These are phyloP conservation scores for Cataglyphis cursor DNA, from an alignment of 2,888 invertebrate species.

Conservation along the genomic window DNA sequence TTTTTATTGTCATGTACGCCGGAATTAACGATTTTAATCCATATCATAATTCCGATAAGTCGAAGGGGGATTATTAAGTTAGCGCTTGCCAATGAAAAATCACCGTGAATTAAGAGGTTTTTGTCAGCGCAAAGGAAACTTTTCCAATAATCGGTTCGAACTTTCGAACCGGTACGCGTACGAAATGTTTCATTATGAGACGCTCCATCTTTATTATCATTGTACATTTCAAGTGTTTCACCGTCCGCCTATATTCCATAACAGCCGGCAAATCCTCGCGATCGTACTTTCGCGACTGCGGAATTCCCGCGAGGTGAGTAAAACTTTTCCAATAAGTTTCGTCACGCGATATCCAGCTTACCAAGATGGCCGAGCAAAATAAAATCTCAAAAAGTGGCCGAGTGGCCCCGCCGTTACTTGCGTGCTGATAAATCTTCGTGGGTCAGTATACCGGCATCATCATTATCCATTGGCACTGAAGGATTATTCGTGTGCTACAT, in stretches of 20 bases:
- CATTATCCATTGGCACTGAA: conserved; percentile 32
- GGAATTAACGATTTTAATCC: conserved; percentile 18
- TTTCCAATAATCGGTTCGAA: conserved; percentile 47
- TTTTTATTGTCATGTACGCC: neutral
- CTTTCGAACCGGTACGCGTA: conserved; percentile 41
- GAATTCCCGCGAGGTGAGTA: neutral
- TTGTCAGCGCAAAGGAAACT: conserved; percentile 32
- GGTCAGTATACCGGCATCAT: conserved; percentile 32
- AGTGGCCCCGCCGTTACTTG: conserved; percentile 7
- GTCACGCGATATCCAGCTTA: conserved; percentile 70
- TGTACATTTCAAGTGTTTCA: conserved; percentile 46
- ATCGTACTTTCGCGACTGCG: conserved; percentile 35
- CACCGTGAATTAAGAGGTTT: conserved; percentile 40
- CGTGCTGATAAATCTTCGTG: conserved; percentile 24
- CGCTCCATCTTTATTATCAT: conserved; percentile 48
- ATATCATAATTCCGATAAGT: conserved; percentile 16
- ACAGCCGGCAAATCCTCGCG: conserved; percentile 35
- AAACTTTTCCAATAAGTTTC: conserved; percentile 48
- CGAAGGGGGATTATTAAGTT: conserved; percentile 23
- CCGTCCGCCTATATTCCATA: conserved; percentile 33
- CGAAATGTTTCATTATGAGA: conserved; percentile 42
- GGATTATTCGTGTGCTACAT: conserved; percentile 13
- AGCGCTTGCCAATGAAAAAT: conserved; percentile 36
- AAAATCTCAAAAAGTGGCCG: conserved; percentile 28
- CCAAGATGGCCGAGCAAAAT: conserved; percentile 19